A percentile compares a stretch with the other conserved stretches of the same genome.
phyloP scores from a whole-genome alignment of 2,888 invertebrate genomes.

The Ornithoptera alexandrae region DNA sequence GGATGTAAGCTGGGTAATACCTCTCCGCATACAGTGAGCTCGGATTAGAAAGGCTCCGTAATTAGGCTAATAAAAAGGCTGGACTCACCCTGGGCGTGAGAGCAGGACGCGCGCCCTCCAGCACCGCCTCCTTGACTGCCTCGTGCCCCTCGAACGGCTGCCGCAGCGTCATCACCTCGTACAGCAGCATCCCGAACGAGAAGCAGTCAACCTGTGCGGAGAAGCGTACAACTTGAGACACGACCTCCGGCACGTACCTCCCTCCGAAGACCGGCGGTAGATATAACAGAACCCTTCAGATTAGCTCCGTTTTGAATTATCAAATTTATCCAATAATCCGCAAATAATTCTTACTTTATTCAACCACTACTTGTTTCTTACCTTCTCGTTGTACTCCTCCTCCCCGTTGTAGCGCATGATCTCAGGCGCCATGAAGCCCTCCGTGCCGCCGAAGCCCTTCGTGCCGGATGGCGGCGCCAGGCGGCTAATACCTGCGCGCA shows the following conservation, averaged over 20 bases:
- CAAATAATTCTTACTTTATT: too few relatives aligned
- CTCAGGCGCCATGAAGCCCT: conserved; percentile 99
- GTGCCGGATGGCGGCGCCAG: conserved; percentile 93
- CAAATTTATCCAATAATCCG: too few relatives aligned
- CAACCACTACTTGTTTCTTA: conserved; percentile 43
- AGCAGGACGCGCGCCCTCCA: conserved; percentile 96
- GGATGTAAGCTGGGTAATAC: too few relatives aligned
- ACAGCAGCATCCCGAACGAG: conserved; percentile 99
- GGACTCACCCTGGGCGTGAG: conserved; percentile 87
- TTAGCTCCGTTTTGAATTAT: too few relatives aligned
- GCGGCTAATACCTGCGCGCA: conserved; percentile 86
- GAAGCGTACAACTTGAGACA: neutral
- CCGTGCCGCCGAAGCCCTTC: conserved; percentile 98
- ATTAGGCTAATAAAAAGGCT: too few relatives aligned
- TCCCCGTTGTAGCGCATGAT: conserved; percentile 99
- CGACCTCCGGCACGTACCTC: too few relatives aligned
- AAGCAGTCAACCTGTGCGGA: conserved; percentile 93
- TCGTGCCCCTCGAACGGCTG: conserved; percentile 98
- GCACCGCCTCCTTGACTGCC: conserved; percentile 96
- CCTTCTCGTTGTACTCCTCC: conserved; percentile 98
- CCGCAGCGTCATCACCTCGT: conserved; percentile 94
- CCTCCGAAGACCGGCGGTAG: too few relatives aligned
- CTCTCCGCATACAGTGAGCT: too few relatives aligned
- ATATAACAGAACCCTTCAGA: too few relatives aligned
- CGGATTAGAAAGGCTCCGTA: too few relatives aligned